phyloP scores from a whole-genome alignment of 2,888 invertebrate species.

The Acleris emargana region DNA sequence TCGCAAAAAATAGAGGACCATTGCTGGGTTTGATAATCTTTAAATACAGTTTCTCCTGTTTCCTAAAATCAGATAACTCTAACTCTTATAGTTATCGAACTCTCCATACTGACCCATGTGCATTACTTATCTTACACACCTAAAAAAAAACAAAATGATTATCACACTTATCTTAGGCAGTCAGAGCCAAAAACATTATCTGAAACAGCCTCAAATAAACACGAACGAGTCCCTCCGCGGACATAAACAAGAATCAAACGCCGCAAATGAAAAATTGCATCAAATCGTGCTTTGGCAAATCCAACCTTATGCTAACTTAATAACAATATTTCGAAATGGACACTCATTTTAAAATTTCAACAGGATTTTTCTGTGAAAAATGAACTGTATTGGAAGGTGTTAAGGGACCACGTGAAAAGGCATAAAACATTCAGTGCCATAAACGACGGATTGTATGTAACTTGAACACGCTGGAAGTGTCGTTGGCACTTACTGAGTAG shows the following conservation, averaged over 20 bases:
- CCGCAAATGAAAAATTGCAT: slow-evolving; percentile 21
- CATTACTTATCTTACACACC: too few relatives aligned
- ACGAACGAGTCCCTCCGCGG: slow-evolving; percentile 15
- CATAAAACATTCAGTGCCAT: too few relatives aligned
- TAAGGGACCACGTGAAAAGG: neutral
- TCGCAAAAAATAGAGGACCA: too few relatives aligned
- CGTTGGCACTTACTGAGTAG: neutral
- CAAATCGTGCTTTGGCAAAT: slow-evolving; percentile 5
- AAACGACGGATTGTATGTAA: too few relatives aligned
- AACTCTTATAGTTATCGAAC: too few relatives aligned
- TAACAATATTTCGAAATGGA: neutral
- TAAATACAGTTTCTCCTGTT: too few relatives aligned
- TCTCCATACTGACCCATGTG: too few relatives aligned
- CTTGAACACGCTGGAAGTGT: neutral
- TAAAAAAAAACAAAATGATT: too few relatives aligned
- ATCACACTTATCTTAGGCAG: too few relatives aligned
- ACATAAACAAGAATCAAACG: slow-evolving; percentile 32
- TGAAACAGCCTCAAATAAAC: neutral
- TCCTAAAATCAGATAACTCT: too few relatives aligned
- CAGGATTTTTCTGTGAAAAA: neutral
- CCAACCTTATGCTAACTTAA: neutral
- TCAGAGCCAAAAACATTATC: neutral
- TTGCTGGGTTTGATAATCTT: too few relatives aligned
- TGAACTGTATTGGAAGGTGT: slow-evolving; percentile 1
- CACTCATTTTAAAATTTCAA: neutral